phyloP scores from a whole-genome alignment of 2,888 invertebrate species.

The Elmis aenea region DNA sequence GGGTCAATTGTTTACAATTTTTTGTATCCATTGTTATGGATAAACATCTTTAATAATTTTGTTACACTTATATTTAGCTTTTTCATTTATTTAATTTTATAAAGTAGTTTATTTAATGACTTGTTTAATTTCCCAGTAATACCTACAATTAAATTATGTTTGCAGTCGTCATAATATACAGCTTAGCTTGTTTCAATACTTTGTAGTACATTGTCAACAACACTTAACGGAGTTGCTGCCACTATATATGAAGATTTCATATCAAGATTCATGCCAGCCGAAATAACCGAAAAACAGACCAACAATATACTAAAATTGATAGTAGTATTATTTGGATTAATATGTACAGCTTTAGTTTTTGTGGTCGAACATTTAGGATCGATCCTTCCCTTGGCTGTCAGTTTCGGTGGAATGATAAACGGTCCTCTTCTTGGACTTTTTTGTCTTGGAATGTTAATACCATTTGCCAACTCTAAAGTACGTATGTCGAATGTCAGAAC shows the following conservation, averaged over 20 bases:
- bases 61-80: no score
- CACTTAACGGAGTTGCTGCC: slow-evolving; percentile 52
- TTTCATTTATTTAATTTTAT: no score
- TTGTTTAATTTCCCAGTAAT: no score
- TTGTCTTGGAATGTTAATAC: slow-evolving; percentile 62
- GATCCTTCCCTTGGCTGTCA: slow-evolving; percentile 58
- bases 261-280: slow-evolving; percentile 49
- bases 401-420: slow-evolving; percentile 57
- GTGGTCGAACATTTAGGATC: slow-evolving; percentile 58
- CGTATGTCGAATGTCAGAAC: slow-evolving; percentile 26
- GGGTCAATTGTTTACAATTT: no score
- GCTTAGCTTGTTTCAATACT: no score
- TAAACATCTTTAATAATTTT: no score
- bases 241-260: slow-evolving; percentile 60
- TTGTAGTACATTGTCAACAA: slow-evolving; percentile 3
- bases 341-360: slow-evolving; percentile 68
- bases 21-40: no score
- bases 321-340: slow-evolving; percentile 50
- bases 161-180: no score
- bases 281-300: slow-evolving; percentile 49
- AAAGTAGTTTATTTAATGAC: no score
- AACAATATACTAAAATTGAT: slow-evolving; percentile 55
- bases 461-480: slow-evolving; percentile 59
- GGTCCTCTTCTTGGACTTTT: slow-evolving; percentile 66
- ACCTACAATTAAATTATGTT: no score